phyloP scores from a whole-genome alignment of 2,797 vertebrate genomes.

The Brachymystax lenok region DNA sequence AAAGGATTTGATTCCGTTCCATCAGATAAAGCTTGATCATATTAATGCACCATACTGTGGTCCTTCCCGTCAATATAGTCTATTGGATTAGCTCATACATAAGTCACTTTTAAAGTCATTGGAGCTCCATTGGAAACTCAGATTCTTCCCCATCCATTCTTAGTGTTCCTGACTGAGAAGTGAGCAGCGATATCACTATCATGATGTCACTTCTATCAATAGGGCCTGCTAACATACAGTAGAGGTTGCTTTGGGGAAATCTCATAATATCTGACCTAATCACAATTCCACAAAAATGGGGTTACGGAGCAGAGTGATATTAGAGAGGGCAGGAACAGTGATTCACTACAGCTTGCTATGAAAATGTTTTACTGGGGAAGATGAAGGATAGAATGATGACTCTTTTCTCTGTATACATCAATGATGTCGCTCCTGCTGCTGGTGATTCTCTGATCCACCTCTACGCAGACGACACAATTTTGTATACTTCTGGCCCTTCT shows the following conservation, averaged over 20 bases:
- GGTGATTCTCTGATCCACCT: no score
- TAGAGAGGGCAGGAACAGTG: background rate
- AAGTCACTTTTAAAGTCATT: background rate
- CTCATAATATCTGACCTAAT: background rate
- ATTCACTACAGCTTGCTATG: background rate
- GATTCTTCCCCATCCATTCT: background rate
- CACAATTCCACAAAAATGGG: background rate
- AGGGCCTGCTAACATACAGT: no score
- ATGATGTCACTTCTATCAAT: background rate
- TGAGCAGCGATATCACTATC: background rate
- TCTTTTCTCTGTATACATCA: no score
- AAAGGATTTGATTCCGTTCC: background rate
- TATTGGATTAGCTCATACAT: background rate
- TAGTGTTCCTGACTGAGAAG: background rate
- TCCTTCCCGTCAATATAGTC: background rate
- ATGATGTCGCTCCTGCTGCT: no score
- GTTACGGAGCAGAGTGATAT: background rate
- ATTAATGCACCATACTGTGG: background rate
- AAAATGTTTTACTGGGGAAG: background rate
- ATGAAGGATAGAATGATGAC: background rate
- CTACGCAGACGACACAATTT: no score
- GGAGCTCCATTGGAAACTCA: background rate
- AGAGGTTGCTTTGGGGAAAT: background rate
- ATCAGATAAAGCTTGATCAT: background rate
- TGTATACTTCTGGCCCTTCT: no score